phyloP scores from a whole-genome alignment of 2,113 vertebrate genomes.

The Strix uralensis region DNA sequence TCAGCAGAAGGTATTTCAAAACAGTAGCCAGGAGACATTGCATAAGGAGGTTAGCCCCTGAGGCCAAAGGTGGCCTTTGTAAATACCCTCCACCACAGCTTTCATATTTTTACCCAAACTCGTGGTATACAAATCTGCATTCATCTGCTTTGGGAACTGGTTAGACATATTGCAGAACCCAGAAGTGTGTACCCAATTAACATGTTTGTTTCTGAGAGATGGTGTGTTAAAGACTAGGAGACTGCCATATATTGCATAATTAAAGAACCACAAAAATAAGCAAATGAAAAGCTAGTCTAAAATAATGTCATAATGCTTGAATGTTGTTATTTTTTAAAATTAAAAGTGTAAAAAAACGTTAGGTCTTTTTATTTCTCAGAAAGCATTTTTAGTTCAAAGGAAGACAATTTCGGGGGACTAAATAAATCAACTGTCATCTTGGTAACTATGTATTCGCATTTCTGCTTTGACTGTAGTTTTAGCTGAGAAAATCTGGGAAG shows the following conservation, averaged over 20 bases:
- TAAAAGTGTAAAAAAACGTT: not conserved
- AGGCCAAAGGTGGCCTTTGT: not conserved
- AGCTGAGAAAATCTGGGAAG: not conserved
- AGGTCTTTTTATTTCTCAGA: not conserved
- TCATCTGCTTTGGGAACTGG: not conserved
- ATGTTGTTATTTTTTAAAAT: not conserved
- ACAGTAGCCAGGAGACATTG: not conserved
- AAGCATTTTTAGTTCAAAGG: not conserved
- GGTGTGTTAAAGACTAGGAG: not conserved
- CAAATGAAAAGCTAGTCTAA: not conserved
- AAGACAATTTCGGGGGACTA: not conserved
- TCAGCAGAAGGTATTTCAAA: not conserved
- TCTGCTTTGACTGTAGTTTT: not conserved
- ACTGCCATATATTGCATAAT: not conserved
- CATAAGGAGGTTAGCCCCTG: not conserved
- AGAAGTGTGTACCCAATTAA: not conserved
- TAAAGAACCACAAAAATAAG: not conserved
- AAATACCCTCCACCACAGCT: not conserved
- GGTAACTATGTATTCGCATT: not conserved
- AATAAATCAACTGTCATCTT: not conserved
- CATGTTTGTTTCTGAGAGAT: not conserved
- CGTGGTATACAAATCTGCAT: not conserved
- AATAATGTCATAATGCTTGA: not conserved
- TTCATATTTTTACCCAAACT: not conserved
- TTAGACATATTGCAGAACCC: not conserved